Percentiles rank a stretch among this genome's conserved stretches.
phyloP scores from a whole-genome alignment of 1,140 invertebrate species.

The Drosophila elegans region DNA sequence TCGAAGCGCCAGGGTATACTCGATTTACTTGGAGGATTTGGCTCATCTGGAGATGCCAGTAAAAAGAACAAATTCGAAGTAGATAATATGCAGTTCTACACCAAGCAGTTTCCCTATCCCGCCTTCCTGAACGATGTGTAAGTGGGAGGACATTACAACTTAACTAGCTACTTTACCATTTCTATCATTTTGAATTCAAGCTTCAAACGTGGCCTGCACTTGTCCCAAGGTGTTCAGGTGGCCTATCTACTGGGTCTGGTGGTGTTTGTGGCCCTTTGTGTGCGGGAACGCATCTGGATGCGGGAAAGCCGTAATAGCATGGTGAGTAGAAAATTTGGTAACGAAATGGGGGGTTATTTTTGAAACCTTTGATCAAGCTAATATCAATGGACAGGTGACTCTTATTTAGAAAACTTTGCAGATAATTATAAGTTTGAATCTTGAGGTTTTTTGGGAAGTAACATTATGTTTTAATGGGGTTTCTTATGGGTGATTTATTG shows the following conservation, averaged over 20 bases:
- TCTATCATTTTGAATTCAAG: constrained; percentile 72
- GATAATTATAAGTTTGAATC: too few species aligned
- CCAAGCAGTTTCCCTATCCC: constrained; percentile 89
- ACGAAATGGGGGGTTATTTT: too few species aligned
- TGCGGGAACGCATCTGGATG: constrained; percentile 88
- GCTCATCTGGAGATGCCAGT: not conserved
- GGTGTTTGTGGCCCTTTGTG: constrained; percentile 87
- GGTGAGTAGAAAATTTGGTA: constrained; percentile 77
- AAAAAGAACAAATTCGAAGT: constrained; percentile 57
- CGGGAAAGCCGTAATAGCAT: constrained; percentile 88
- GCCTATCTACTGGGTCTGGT: constrained; percentile 88
- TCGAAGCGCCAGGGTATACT: constrained; percentile 67
- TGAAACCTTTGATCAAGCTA: too few species aligned
- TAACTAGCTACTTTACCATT: not conserved
- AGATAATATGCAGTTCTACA: constrained; percentile 86
- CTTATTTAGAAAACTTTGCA: too few species aligned
- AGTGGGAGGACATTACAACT: constrained; percentile 62
- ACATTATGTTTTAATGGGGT: too few species aligned
- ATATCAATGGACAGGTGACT: too few species aligned
- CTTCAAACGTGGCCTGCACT: constrained; percentile 88
- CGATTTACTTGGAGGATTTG: constrained; percentile 57
- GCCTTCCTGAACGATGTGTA: constrained; percentile 88
- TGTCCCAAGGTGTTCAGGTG: constrained; percentile 88
- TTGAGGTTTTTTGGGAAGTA: too few species aligned
- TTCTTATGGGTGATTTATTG: too few species aligned